These are phyloP conservation scores for Synanceia verrucosa DNA, from an alignment of 2,797 vertebrate genomes.

Conservation along the genomic window DNA sequence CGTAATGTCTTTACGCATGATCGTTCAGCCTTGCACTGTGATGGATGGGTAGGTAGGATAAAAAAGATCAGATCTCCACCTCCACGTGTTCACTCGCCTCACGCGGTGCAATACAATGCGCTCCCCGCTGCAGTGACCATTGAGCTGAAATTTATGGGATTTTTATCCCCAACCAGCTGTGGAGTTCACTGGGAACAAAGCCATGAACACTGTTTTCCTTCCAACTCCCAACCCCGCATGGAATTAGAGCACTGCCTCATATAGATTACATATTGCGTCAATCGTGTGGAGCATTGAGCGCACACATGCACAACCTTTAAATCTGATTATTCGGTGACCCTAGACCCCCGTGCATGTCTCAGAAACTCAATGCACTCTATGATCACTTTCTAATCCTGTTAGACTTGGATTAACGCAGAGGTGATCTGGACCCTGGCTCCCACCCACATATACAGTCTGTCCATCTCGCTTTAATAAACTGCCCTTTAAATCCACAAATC, in stretches of 20 bases:
- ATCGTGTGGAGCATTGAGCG: not conserved
- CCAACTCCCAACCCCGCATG: slow-evolving; percentile 23
- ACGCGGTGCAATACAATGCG: slow-evolving; percentile 17
- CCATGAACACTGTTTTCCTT: slow-evolving; percentile 10
- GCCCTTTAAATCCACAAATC: slow-evolving; percentile 16
- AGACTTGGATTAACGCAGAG: slow-evolving; percentile 55
- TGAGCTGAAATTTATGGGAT: slow-evolving; percentile 42
- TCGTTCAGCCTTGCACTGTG: slow-evolving; percentile 30
- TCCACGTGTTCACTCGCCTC: slow-evolving; percentile 35
- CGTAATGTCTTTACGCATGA: slow-evolving; percentile 35
- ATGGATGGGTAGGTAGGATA: slow-evolving; percentile 48
- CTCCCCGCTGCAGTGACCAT: slow-evolving; percentile 21
- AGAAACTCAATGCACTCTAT: slow-evolving; percentile 40
- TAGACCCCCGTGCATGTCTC: slow-evolving; percentile 26
- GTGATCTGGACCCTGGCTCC: slow-evolving; percentile 42
- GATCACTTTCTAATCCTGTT: slow-evolving; percentile 72
- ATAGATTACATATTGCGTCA: slow-evolving; percentile 28
- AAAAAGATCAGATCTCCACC: slow-evolving; percentile 6
- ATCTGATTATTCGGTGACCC: slow-evolving; percentile 59
- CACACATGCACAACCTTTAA: slow-evolving; percentile 24
- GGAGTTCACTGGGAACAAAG: slow-evolving; percentile 25
- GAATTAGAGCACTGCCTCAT: slow-evolving; percentile 9
- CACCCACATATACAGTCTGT: slow-evolving; percentile 13
- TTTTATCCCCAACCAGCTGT: slow-evolving; percentile 35
- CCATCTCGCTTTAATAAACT: slow-evolving; percentile 10